Evolutionary conservation across 2,888 invertebrate species (phyloP), one percentile per base, ranked within the genome.

Genomic region (Leptodirus hochenwartii): DNA sequence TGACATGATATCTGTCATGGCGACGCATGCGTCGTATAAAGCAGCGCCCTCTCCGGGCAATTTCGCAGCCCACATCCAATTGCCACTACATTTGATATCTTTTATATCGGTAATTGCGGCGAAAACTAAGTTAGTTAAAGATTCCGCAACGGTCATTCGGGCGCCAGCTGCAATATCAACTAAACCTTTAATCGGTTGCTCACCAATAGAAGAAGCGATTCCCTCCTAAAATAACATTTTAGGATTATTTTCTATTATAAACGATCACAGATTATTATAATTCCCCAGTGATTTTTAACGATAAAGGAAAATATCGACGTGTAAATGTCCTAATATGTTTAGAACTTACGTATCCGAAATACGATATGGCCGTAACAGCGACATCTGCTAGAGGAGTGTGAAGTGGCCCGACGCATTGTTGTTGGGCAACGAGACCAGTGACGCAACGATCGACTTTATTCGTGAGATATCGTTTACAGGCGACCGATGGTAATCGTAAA

Each of bases 11-110:
- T 60, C 57, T 49, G 91, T 90, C 69, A 95, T 80, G 10, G 90
- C 85, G 22, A 61, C 58, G 47, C 95, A 95, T 0, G 96, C 88
- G 36, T 75, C 74, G 37, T 76, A 79, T 15, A 98, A 61, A 10
- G 76, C 70, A 2, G 84, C 85, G 2, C 95, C 96, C 53, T 93
- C 95, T 0, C 81, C 85, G 0, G 81, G 77, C 11, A 90, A 61
- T 59, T 96, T 96, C 8, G 95, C 96, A 0, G 91, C 79, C 96
- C 96, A 98, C 98, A 98, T 98, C 96, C 96, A 98, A 56, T 98
- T 98, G n/a, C 88, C 96, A 22, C 90, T 91, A 53, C 95, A 95
- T 58, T 96, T 98, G 2, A 96, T 78, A 55, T 98, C 96, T 56
- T 77, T 61, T 13, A 75, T 43, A 31, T 63, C 61, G 1, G 64